Percentiles rank a stretch among this genome's conserved stretches.
Evolutionary conservation across 2,888 invertebrate species (phyloP).

Genomic region (Lingula anatina): DNA sequence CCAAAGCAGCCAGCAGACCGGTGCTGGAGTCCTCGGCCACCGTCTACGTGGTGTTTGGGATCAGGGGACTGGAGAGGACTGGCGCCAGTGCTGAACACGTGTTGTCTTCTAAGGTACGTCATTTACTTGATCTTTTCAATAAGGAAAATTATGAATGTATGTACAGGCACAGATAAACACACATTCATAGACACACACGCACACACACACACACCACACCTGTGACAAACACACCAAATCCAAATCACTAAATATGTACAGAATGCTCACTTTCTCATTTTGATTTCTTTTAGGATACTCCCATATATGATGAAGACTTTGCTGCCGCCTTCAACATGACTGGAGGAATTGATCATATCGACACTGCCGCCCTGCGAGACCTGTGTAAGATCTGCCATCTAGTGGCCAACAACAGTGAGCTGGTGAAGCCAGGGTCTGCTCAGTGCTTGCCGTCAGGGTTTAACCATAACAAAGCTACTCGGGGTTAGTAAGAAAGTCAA

Average conservation of each 20-base stretch:
- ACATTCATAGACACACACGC: too few species aligned
- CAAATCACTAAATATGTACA: too few species aligned
- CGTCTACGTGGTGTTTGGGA: slow-evolving; percentile 43
- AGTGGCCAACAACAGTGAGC: slow-evolving; percentile 27
- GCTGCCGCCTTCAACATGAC: slow-evolving; percentile 15
- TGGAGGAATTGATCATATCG: too few species aligned
- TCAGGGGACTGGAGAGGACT: slow-evolving; percentile 23
- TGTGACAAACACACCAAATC: too few species aligned
- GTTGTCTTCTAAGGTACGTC: background rate
- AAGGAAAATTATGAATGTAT: too few species aligned
- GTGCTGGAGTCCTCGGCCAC: slow-evolving; percentile 33
- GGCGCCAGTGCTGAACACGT: slow-evolving; percentile 32
- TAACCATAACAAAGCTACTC: too few species aligned
- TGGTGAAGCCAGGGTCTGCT: slow-evolving; percentile 32
- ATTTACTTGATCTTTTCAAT: too few species aligned
- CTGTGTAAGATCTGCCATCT: slow-evolving; percentile 33
- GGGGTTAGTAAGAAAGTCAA: background rate
- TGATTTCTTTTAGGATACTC: slow-evolving; percentile 25
- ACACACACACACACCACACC: too few species aligned
- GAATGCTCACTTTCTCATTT: too few species aligned
- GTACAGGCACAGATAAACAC: too few species aligned
- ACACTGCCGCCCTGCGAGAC: too few species aligned
- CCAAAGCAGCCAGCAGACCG: slow-evolving; percentile 29
- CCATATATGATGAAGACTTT: slow-evolving; percentile 30
- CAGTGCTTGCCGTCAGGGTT: slow-evolving; percentile 31